Conservation (phyloP, 2,113 vertebrate species). For the Toxotes jaculatrix region DNA sequence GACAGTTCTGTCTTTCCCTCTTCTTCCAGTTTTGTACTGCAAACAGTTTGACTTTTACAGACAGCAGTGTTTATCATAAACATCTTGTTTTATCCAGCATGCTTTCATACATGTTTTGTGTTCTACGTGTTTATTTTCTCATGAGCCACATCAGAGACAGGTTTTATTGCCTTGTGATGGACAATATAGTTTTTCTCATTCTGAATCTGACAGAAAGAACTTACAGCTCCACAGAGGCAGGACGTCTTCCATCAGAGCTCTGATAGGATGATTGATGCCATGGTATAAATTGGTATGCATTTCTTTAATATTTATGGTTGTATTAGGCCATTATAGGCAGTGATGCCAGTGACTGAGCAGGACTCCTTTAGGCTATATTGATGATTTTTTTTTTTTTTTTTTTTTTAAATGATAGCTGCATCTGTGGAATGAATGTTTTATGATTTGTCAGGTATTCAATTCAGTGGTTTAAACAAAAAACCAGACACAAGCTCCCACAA, state of each 20-base stretch:
- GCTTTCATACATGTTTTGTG: background rate
- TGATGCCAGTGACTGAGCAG: background rate
- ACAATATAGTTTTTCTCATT: background rate
- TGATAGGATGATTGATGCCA: background rate
- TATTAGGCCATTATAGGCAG: background rate
- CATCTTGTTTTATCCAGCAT: background rate
- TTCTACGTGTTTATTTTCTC: background rate
- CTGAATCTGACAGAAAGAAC: background rate
- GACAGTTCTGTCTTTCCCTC: background rate
- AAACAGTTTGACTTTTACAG: background rate
- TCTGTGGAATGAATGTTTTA: background rate
- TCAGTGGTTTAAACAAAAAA: background rate
- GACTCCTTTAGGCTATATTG: background rate
- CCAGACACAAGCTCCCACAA: background rate
- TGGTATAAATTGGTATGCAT: background rate
- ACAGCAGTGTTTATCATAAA: background rate
- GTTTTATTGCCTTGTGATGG: too few relatives aligned
- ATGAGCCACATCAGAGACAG: background rate
- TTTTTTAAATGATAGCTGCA: background rate
- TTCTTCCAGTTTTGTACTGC: background rate
- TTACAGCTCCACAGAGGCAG: background rate
- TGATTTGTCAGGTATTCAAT: too few relatives aligned
- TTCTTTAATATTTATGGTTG: background rate
- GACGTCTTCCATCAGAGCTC: background rate
- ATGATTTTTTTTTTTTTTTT: background rate